Conservation (phyloP, 2,113 vertebrate genomes). For the Carassius auratus region DNA sequence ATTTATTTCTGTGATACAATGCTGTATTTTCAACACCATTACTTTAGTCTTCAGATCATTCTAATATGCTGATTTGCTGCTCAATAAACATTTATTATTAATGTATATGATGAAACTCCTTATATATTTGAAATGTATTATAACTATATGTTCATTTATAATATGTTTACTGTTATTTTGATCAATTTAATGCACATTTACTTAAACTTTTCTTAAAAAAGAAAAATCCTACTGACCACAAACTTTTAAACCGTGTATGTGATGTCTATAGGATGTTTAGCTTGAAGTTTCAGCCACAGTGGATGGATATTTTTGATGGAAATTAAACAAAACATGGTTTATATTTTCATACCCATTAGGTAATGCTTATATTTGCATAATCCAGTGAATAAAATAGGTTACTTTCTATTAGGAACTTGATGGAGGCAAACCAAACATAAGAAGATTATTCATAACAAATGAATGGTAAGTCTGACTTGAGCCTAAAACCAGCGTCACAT, state of each 20-base stretch:
- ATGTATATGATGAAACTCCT: neutral
- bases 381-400: neutral
- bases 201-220: neutral
- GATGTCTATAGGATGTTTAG: neutral
- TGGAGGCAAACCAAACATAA: neutral
- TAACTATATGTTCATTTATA: neutral
- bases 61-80: neutral
- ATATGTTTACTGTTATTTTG: neutral
- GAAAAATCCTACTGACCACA: neutral
- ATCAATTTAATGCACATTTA: neutral
- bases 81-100: neutral
- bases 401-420: neutral
- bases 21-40: neutral
- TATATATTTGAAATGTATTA: neutral
- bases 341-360: neutral
- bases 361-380: neutral
- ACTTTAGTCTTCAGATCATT: neutral
- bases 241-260: neutral
- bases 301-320: neutral
- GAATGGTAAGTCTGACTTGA: neutral
- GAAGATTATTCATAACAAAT: neutral
- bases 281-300: neutral
- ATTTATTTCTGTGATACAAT: neutral
- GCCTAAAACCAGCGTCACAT: neutral
- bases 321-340: neutral